Evolutionary conservation across 2,797 vertebrate genomes (phyloP).

Genomic region (Crypturellus tataupa): DNA sequence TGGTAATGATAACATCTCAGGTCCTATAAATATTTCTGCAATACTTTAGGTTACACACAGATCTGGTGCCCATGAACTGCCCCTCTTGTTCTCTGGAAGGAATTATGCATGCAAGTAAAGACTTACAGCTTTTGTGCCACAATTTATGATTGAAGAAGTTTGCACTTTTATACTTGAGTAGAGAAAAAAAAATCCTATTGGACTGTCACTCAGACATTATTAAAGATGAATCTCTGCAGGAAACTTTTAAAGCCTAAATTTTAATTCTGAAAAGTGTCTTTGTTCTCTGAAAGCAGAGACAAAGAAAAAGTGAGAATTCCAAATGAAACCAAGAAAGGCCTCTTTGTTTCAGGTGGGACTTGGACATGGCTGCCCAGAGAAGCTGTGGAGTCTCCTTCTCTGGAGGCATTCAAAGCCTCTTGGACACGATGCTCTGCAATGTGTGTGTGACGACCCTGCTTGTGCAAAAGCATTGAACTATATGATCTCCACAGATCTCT

Average conservation of each 20-base stretch:
- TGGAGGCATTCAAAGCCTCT: no score
- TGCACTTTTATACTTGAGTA: background rate
- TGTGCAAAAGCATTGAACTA: no score
- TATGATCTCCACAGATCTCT: no score
- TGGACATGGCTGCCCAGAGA: no score
- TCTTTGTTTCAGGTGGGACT: background rate
- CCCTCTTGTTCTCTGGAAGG: background rate
- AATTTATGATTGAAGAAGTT: background rate
- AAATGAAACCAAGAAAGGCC: background rate
- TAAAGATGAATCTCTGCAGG: background rate
- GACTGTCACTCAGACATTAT: background rate
- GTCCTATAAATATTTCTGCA: background rate
- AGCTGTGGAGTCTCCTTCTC: no score
- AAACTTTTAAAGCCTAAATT: background rate
- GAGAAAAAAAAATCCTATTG: background rate
- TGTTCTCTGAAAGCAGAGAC: background rate
- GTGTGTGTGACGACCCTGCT: no score
- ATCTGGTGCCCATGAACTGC: accelerated
- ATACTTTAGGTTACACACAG: background rate
- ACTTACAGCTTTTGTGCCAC: background rate
- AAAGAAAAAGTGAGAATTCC: background rate
- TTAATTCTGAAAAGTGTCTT: background rate
- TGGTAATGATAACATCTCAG: background rate
- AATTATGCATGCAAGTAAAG: background rate
- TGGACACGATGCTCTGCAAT: no score